These are phyloP conservation scores for Lamprologus ornatipinnis DNA, from an alignment of 2,113 vertebrate genomes.

Conservation along the genomic window DNA sequence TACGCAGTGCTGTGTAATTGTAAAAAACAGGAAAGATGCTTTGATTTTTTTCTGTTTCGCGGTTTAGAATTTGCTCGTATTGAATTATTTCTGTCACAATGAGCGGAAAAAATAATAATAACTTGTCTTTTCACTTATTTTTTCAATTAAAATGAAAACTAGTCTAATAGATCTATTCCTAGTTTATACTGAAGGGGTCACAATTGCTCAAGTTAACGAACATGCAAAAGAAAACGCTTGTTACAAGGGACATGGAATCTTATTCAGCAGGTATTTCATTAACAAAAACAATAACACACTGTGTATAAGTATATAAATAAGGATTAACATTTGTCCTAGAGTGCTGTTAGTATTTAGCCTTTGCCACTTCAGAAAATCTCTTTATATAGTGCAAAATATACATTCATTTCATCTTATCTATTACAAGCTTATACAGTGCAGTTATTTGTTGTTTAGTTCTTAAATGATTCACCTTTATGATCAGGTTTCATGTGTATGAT, in stretches of 20 bases:
- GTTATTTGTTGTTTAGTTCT: not conserved
- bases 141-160: not conserved
- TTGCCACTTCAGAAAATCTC: not conserved
- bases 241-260: not conserved
- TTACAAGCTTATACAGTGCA: not conserved
- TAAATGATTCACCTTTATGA: not conserved
- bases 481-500: not conserved
- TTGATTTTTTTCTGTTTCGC: not conserved
- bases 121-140: not conserved
- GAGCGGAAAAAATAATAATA: not conserved
- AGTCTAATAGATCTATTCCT: not conserved
- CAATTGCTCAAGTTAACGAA: conserved; percentile 37
- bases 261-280: not conserved
- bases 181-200: conserved; percentile 51
- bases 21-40: not conserved
- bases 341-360: not conserved
- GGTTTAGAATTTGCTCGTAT: not conserved
- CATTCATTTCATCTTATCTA: not conserved
- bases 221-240: not conserved
- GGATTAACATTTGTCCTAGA: not conserved
- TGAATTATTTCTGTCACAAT: not conserved
- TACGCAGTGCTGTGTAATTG: not conserved
- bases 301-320: not conserved
- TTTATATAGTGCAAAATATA: not conserved
- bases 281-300: not conserved